Conservation (phyloP, 2,888 invertebrate genomes). For the Morpho deidamia region DNA sequence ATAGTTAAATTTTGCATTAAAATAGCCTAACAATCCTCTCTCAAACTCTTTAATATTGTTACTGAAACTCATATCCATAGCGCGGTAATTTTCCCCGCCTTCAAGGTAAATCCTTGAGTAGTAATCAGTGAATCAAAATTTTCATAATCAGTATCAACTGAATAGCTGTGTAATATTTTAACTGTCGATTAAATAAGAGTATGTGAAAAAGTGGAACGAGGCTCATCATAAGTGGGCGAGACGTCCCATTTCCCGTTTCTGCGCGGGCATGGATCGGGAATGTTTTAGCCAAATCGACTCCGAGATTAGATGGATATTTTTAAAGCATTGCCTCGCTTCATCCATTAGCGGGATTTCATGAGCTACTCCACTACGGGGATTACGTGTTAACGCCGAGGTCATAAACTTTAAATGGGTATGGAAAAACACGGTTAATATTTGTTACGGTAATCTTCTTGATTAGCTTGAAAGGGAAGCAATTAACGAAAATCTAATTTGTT, state of each 20-base stretch:
- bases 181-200: constrained; percentile 17
- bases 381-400: constrained; percentile 45
- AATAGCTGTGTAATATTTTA: not conserved
- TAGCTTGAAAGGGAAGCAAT: not conserved
- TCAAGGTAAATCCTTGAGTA: no score
- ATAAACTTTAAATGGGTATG: constrained; percentile 31
- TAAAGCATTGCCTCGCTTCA: constrained; percentile 59
- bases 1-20: no score
- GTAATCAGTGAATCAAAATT: no score
- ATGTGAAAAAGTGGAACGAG: constrained; percentile 23
- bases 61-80: no score
- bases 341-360: constrained; percentile 66
- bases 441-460: not conserved
- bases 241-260: constrained; percentile 55
- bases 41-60: no score
- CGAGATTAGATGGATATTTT: constrained; percentile 65
- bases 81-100: no score
- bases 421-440: constrained; percentile 10
- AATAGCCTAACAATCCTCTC: no score
- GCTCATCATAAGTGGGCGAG: constrained; percentile 49
- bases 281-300: constrained; percentile 64
- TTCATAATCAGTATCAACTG: no score
- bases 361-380: constrained; percentile 46
- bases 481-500: no score
- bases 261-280: constrained; percentile 51